phyloP scores from a whole-genome alignment of 2,797 vertebrate species.

The Sebastiscus albofasciatus region DNA sequence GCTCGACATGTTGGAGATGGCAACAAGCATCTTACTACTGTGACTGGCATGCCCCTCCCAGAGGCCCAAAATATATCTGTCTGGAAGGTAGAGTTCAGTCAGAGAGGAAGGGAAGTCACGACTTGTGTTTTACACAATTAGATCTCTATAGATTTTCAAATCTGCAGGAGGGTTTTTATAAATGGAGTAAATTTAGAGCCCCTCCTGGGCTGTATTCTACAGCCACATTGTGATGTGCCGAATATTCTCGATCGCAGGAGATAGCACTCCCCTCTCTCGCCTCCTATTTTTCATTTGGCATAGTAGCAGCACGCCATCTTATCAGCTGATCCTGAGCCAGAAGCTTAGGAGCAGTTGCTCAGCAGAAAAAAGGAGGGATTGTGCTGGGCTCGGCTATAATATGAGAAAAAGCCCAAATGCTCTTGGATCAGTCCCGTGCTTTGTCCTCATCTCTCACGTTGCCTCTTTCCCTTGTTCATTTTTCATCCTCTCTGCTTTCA shows the following conservation, averaged over 20 bases:
- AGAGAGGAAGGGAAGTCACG: constrained; percentile 15
- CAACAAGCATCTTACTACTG: constrained; percentile 66
- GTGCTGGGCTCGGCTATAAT: constrained; percentile 71
- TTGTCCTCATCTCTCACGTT: constrained; percentile 70
- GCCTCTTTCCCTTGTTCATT: constrained; percentile 71
- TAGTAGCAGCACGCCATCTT: constrained; percentile 69
- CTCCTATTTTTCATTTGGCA: constrained; percentile 69
- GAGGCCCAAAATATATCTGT: constrained; percentile 48
- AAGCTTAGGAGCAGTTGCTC: constrained; percentile 79
- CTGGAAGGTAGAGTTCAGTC: constrained; percentile 20
- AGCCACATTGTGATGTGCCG: constrained; percentile 10
- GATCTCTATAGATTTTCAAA: constrained; percentile 4
- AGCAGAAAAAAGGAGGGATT: constrained; percentile 77
- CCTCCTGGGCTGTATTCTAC: constrained; percentile 4
- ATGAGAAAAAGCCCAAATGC: constrained; percentile 63
- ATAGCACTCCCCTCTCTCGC: constrained; percentile 52
- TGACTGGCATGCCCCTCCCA: constrained; percentile 57
- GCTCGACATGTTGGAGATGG: constrained; percentile 54
- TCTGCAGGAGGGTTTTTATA: constrained; percentile 1
- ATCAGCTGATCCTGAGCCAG: constrained; percentile 81
- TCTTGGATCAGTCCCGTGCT: constrained; percentile 69
- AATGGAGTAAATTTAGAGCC: constrained; percentile 15
- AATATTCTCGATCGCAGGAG: constrained; percentile 44
- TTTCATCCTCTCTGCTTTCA: constrained; percentile 76
- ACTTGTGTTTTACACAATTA: constrained; percentile 8